phyloP scores from a whole-genome alignment of 2,888 invertebrate genomes.

The Nemoura dubitans region DNA sequence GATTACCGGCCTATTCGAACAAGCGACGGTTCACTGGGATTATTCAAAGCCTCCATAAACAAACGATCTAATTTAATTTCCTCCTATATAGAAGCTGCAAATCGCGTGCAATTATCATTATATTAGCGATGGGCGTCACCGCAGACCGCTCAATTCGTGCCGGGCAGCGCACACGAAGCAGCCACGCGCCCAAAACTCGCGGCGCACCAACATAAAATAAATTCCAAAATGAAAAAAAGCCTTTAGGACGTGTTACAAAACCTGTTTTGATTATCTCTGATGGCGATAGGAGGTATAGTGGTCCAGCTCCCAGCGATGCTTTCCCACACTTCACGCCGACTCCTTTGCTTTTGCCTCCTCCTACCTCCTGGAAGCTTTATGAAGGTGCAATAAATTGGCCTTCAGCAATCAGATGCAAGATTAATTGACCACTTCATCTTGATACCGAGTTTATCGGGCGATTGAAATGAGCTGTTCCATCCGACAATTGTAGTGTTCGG shows the following conservation, averaged over 20 bases:
- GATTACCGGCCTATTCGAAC: not conserved
- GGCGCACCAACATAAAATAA: not conserved
- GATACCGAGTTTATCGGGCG: not conserved
- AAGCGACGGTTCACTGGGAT: not conserved
- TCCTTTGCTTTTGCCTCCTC: not conserved
- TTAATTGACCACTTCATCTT: not conserved
- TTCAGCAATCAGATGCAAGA: slow-evolving; percentile 7
- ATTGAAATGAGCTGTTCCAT: not conserved
- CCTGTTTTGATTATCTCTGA: slow-evolving; percentile 28
- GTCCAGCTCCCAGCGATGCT: slow-evolving; percentile 19
- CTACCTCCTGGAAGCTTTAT: not conserved
- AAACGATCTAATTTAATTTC: not conserved
- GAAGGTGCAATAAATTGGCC: not conserved
- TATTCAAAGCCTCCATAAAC: not conserved
- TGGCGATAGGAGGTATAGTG: not conserved
- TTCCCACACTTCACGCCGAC: slow-evolving; percentile 19
- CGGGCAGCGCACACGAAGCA: no score
- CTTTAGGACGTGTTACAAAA: not conserved
- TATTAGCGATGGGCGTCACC: not conserved
- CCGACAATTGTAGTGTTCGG: not conserved
- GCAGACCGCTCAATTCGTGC: not conserved
- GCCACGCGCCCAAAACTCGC: not conserved
- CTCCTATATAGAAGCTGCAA: not conserved
- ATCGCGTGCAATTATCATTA: not conserved
- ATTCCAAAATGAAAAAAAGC: not conserved